Base-by-base conservation (phyloP, 1,140 invertebrate species). In the Sycophaga agraensis region DNA sequence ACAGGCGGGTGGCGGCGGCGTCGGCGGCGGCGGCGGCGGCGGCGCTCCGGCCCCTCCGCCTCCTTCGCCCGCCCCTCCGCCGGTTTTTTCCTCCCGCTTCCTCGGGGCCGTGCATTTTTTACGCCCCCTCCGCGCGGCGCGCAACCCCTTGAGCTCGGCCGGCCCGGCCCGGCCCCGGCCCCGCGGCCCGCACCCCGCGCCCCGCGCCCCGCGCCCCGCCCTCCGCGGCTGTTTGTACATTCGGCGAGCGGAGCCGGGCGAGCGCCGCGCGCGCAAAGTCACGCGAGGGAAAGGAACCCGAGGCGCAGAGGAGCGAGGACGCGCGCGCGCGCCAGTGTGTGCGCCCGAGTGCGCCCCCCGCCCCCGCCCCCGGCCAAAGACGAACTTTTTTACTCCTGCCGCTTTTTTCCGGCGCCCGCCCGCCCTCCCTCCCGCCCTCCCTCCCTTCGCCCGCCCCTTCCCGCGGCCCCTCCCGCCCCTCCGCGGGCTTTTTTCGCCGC, bases 91-190 rank as follows among this genome's bases (percentile, higher is more conserved):
- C 73, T 76, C 69, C 69, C 72, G 69, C 72, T 76, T 75, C 70
- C 74, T 75, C 72, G 70, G 69, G 70, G 66, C 70, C 74, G 70
- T 73, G 66, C 69, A 76, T 77, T 78, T 79, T 78, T 77, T 77
- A 74, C 72, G 69, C 66, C 49, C 64, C 58, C 61, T 59, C 51
- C 59, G 12, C 63, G 55, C 59, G n/a, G 43, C 60, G 8, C 21
- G 21, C 39, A 24, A 22, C 58, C 8, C 40, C 50, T 31, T 58
- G 51, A 43, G 26, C 59, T 39, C 63, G 40, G 24, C 65, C 34
- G n/a, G n/a, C n/a, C n/a, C n/a, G n/a, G n/a, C n/a, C n/a, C n/a
- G n/a, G n/a, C n/a, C n/a, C n/a, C n/a, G n/a, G n/a, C n/a, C n/a
- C n/a, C n/a, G n/a, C n/a, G n/a, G n/a, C n/a, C n/a, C n/a, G n/a